phyloP scores from a whole-genome alignment of 2,113 vertebrate species.

The Eublepharis macularius region DNA sequence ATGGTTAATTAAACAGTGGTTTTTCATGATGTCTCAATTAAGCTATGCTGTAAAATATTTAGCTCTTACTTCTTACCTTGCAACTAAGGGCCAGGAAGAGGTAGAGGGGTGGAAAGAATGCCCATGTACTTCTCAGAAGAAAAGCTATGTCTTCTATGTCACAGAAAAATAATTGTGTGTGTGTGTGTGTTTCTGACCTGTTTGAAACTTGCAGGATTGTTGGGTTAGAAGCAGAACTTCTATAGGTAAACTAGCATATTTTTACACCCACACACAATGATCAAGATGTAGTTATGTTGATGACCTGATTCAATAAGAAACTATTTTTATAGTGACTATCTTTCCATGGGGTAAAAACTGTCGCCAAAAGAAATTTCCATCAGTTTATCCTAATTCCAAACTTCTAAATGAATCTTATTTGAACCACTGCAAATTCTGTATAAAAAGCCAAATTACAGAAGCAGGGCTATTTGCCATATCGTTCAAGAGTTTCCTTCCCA shows the following conservation, averaged over 20 bases:
- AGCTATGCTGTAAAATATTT: too few relatives aligned
- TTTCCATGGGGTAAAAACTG: neutral
- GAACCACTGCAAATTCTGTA: neutral
- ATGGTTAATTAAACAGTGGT: too few relatives aligned
- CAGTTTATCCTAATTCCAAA: neutral
- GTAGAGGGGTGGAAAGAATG: too few relatives aligned
- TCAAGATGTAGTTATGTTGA: neutral
- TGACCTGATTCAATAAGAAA: too few relatives aligned
- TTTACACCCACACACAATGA: neutral
- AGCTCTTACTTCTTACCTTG: too few relatives aligned
- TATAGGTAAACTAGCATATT: neutral
- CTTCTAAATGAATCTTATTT: conserved; percentile 19
- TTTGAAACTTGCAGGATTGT: neutral
- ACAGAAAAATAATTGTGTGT: too few relatives aligned
- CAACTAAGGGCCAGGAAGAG: too few relatives aligned
- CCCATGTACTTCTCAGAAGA: too few relatives aligned
- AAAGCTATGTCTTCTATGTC: too few relatives aligned
- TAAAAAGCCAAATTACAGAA: neutral
- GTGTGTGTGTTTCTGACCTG: neutral
- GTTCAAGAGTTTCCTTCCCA: neutral
- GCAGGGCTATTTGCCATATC: neutral
- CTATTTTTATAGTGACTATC: too few relatives aligned
- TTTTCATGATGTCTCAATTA: too few relatives aligned
- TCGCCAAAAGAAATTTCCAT: neutral
- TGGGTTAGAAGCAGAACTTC: neutral